Evolutionary conservation across 1,140 invertebrate species (phyloP).

Genomic region (Pemphigus obesinymphae): DNA sequence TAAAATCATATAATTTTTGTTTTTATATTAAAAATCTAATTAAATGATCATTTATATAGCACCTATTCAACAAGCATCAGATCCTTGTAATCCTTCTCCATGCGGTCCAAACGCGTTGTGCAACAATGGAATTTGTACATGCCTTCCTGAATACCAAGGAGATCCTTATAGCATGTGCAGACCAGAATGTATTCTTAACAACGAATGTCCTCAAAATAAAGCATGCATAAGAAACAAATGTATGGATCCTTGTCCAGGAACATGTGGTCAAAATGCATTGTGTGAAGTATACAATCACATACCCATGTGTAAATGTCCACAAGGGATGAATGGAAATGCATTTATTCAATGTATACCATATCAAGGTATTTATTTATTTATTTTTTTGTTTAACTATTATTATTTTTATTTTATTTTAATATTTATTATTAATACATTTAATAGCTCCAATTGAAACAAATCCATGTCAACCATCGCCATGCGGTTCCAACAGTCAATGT

Average conservation of each 20-base stretch:
- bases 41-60: conserved; percentile 15
- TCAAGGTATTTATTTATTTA: conserved; percentile 54
- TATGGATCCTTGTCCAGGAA: conserved; percentile 54
- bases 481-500: conserved; percentile 73
- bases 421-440: conserved; percentile 12
- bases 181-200: conserved; percentile 55
- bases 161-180: conserved; percentile 55
- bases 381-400: background rate
- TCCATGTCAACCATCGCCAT: conserved; percentile 65
- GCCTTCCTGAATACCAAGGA: conserved; percentile 56
- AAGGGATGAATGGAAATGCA: conserved; percentile 54
- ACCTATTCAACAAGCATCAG: conserved; percentile 45
- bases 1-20: background rate
- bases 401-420: background rate
- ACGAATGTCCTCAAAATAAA: conserved; percentile 53
- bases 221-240: conserved; percentile 56
- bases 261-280: conserved; percentile 55
- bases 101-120: conserved; percentile 63
- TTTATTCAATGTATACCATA: conserved; percentile 50
- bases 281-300: conserved; percentile 55
- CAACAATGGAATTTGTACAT: conserved; percentile 54
- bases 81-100: conserved; percentile 69
- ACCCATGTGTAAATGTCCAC: conserved; percentile 54
- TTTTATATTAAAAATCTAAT: background rate
- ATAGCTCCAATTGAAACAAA: conserved; percentile 50